Conservation (phyloP, 2,888 invertebrate species). For the Tetragonisca angustula region DNA sequence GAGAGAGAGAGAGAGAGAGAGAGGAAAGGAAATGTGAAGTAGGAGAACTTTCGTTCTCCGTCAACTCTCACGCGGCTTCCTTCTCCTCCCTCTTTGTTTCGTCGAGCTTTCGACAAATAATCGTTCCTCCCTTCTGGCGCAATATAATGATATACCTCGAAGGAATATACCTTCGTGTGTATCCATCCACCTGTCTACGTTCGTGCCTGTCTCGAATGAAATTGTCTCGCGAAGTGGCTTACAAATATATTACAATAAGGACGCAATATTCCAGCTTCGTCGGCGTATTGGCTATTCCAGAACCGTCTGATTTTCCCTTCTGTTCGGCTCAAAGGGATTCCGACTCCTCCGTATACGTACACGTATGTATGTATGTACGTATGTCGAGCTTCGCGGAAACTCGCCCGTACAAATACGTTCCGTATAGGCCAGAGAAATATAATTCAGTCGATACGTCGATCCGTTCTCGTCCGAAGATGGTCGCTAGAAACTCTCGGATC, state of each 20-base stretch:
- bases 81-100: conserved; percentile 30
- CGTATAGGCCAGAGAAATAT: conserved; percentile 31
- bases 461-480: not conserved
- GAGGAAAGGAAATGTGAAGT: not conserved
- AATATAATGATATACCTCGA: conserved; percentile 65
- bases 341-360: not conserved
- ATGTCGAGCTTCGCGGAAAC: conserved; percentile 3
- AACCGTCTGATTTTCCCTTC: conserved; percentile 63
- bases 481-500: not conserved
- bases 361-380: not conserved
- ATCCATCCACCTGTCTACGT: conserved; percentile 61
- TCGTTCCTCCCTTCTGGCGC: conserved; percentile 49
- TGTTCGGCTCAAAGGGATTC: conserved; percentile 67
- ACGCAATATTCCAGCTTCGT: conserved; percentile 69
- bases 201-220: conserved; percentile 57
- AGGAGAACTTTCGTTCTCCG: conserved; percentile 20
- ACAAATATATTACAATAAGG: conserved; percentile 76
- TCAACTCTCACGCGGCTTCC: conserved; percentile 3
- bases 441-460: conserved; percentile 31
- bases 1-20: not conserved
- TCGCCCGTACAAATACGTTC: conserved; percentile 2
- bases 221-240: conserved; percentile 76
- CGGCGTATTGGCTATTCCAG: conserved; percentile 61
- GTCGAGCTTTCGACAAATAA: conserved; percentile 63
- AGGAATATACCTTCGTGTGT: conserved; percentile 62